These are phyloP conservation scores for Centropyge bicolor DNA, from an alignment of 2,797 vertebrate genomes.

Conservation along the genomic window DNA sequence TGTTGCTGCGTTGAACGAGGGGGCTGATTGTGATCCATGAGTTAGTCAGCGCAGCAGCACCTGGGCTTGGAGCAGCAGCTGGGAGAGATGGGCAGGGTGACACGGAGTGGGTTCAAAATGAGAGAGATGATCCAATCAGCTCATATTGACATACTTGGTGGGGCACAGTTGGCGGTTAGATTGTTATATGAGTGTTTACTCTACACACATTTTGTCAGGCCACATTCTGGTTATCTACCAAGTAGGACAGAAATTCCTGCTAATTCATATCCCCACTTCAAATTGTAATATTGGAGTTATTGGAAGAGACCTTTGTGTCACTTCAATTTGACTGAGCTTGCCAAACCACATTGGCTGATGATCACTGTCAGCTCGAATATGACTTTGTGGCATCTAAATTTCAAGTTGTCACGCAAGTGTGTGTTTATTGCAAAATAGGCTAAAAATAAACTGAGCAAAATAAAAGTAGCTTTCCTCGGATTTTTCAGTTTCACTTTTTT, in stretches of 20 bases:
- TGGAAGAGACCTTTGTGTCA: slow-evolving; percentile 26
- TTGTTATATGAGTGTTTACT: slow-evolving; percentile 45
- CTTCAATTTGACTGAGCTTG: slow-evolving; percentile 23
- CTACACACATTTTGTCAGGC: slow-evolving; percentile 33
- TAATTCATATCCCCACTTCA: slow-evolving; percentile 1
- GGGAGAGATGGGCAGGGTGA: slow-evolving; percentile 61
- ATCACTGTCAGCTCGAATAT: background rate
- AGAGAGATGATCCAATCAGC: slow-evolving; percentile 69
- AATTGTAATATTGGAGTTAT: slow-evolving; percentile 1
- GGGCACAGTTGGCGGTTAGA: slow-evolving; percentile 34
- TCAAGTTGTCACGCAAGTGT: slow-evolving; percentile 6
- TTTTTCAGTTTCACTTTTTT: background rate
- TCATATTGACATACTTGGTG: slow-evolving; percentile 56
- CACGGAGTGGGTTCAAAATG: slow-evolving; percentile 62
- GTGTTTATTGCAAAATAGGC: slow-evolving; percentile 1
- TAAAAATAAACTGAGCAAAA: slow-evolving; percentile 13
- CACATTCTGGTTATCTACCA: slow-evolving; percentile 7
- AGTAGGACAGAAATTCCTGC: background rate
- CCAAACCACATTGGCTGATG: slow-evolving; percentile 23
- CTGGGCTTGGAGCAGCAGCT: slow-evolving; percentile 79
- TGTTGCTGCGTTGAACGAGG: slow-evolving; percentile 76
- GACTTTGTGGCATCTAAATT: slow-evolving; percentile 14
- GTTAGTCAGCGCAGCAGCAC: slow-evolving; percentile 72
- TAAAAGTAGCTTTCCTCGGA: slow-evolving; percentile 4
- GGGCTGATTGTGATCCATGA: slow-evolving; percentile 85